A percentile compares a stretch with the other conserved stretches of the same genome.
Evolutionary conservation across 2,113 vertebrate species (phyloP).

Genomic region (Gallinago paraguaiae): DNA sequence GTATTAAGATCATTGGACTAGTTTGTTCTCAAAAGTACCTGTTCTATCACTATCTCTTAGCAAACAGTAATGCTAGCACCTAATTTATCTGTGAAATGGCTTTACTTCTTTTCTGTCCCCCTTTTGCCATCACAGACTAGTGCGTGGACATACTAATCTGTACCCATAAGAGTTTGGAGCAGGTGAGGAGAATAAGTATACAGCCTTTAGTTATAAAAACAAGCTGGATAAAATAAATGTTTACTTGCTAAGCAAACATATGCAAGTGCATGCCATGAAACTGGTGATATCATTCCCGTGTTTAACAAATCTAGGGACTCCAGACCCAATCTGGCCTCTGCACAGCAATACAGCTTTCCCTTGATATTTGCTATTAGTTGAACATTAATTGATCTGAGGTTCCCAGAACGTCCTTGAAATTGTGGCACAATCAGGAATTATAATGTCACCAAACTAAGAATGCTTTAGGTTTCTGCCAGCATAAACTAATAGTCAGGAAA

Average conservation of each 20-base stretch:
- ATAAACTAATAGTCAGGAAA: background rate
- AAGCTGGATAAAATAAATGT: background rate
- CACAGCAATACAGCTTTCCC: background rate
- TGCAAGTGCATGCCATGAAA: background rate
- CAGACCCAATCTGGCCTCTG: background rate
- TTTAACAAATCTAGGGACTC: background rate
- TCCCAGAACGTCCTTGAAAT: background rate
- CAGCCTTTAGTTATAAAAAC: background rate
- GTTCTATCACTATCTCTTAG: background rate
- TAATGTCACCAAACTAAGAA: background rate
- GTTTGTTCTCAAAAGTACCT: background rate
- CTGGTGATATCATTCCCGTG: background rate
- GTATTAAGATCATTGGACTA: background rate
- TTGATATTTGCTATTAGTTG: slow-evolving; percentile 10
- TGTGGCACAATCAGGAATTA: background rate
- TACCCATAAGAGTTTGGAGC: background rate
- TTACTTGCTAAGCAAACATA: background rate
- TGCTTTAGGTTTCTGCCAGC: background rate
- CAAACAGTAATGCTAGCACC: background rate
- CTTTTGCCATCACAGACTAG: background rate
- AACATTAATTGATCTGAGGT: background rate
- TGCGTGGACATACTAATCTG: background rate
- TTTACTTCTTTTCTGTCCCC: background rate
- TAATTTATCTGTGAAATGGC: background rate
- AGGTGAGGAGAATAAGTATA: background rate